Evolutionary conservation across 2,797 vertebrate genomes (phyloP).

Genomic region (Choloepus didactylus): DNA sequence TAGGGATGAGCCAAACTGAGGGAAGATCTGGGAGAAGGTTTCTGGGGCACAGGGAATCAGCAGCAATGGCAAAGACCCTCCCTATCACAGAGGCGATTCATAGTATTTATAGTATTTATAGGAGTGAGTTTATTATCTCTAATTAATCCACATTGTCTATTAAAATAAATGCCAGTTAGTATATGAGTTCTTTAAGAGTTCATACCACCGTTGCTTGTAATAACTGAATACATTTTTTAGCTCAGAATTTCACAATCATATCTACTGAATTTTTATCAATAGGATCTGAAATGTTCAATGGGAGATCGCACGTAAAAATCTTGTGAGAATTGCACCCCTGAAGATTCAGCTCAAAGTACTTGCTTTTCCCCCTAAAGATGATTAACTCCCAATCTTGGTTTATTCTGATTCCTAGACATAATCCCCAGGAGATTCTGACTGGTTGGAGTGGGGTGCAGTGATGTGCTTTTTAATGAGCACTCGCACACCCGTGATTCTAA

Average conservation of each 20-base stretch:
- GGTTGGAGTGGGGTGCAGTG: accelerated
- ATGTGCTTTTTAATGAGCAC: background rate
- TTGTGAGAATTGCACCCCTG: background rate
- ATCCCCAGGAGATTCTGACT: background rate
- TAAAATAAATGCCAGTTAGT: background rate
- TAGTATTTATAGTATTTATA: background rate
- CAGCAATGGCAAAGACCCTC: too few relatives aligned
- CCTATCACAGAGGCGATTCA: background rate
- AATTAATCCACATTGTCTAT: background rate
- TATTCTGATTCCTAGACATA: background rate
- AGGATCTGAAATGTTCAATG: background rate
- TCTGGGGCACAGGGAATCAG: background rate
- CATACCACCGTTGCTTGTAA: background rate
- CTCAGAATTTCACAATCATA: background rate
- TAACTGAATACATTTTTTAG: background rate
- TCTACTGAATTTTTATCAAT: background rate
- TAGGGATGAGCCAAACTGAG: background rate
- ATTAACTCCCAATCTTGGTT: background rate
- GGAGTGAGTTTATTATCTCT: background rate
- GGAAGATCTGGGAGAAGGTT: background rate
- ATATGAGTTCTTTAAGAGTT: accelerated
- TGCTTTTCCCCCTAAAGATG: background rate
- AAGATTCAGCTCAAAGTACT: background rate
- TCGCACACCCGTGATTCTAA: background rate
- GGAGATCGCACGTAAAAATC: background rate